Conservation (phyloP, 1,140 invertebrate genomes). For the Augochlora pura region DNA sequence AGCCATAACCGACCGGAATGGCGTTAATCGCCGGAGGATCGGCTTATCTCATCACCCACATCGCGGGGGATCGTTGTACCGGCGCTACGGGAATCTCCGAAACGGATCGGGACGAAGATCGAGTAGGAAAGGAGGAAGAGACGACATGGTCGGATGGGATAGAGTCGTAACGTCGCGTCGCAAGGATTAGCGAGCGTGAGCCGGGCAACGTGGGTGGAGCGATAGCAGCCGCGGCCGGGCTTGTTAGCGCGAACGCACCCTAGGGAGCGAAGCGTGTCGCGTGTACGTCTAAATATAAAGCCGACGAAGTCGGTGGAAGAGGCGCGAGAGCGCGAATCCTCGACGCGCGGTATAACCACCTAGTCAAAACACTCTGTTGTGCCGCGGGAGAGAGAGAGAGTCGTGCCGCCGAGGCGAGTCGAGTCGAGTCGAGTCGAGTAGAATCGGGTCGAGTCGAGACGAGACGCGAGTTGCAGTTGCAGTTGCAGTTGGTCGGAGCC, state of each 20-base stretch:
- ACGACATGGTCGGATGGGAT: background rate
- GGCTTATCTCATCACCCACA: too few relatives aligned
- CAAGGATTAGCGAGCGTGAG: slow-evolving; percentile 5
- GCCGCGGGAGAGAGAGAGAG: background rate
- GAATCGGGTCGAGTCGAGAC: background rate
- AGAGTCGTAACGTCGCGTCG: background rate
- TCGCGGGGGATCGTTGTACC: background rate
- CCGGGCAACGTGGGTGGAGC: slow-evolving; percentile 20
- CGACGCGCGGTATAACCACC: slow-evolving; percentile 32
- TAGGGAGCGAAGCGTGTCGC: slow-evolving; percentile 50
- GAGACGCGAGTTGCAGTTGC: background rate
- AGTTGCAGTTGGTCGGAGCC: background rate
- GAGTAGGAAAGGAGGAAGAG: background rate
- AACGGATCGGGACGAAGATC: background rate
- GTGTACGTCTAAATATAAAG: slow-evolving; percentile 67
- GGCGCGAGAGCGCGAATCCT: slow-evolving; percentile 25
- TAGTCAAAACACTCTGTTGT: slow-evolving; percentile 39
- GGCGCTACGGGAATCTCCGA: background rate
- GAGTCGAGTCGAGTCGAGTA: background rate
- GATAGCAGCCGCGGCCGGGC: slow-evolving; percentile 24
- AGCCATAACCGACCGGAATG: too few relatives aligned
- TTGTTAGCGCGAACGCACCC: slow-evolving; percentile 37
- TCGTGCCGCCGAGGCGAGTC: background rate
- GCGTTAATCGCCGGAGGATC: too few relatives aligned
- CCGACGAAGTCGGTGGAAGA: slow-evolving; percentile 34